Base-by-base conservation (phyloP, 2,113 vertebrate species). In the Nestor notabilis region DNA sequence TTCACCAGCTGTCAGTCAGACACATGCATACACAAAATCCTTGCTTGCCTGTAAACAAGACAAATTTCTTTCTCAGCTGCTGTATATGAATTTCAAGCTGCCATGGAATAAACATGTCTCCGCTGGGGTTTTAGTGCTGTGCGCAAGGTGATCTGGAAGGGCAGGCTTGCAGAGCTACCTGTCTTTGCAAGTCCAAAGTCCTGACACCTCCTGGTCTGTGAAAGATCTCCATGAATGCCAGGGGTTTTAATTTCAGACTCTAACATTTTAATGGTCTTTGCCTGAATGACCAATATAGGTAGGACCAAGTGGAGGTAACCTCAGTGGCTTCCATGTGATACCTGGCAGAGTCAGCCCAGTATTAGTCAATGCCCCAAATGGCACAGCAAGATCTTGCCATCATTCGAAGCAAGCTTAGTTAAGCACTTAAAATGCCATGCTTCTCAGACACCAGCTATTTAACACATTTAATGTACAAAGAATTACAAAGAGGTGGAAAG, bases 401-500 rank as follows among this genome's bases (percentile, higher is more conserved):
- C 39, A 47, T 37, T 52, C 2, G 1, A 88, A 95, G 49, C 39
- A 71, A 28, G 41, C n/a, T 90, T 60, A 75, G 35, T 70, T 64
- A 80, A 90, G 74, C 87, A 83, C 63, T 87, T 85, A 69, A 90
- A 86, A 76, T 11, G 35, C 76, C 63, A 66, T 24, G 55, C 49
- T 78, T 64, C 52, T 75, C 58, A 84, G 61, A 84, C 78, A 89
- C 50, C 70, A 76, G 78, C 49, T 87, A 89, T 68, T 95, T 86
- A 83, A 90, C 25, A 46, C 33, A 86, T 72, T 53, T 80, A 76
- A 90, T 90, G 80, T 37, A 63, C 11, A 27, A 63, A 85, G 39
- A 84, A 95, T 85, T 82, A 85, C 74, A 85, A 86, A 84, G 79
- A 21, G 19, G 49, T n/a, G 87, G 88, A 93, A 96, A 93, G 78